Evolutionary conservation across 2,113 vertebrate species (phyloP), one percentile per base, ranked within the genome.

Genomic region (Nycticryphes semicollaris): DNA sequence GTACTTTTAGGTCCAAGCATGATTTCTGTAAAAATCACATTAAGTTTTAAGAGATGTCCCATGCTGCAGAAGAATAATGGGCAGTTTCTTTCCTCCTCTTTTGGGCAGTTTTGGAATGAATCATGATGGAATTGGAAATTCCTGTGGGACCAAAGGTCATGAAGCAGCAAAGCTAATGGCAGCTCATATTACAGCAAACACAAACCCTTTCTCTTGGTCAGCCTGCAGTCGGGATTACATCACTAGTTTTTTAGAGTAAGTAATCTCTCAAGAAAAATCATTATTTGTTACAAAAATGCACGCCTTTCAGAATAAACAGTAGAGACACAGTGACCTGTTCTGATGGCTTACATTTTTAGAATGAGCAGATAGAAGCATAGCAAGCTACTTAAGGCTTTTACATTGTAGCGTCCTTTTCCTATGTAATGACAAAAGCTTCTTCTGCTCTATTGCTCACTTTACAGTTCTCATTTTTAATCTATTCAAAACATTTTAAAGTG

Each of bases 241-340:
- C 98, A 99, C 99, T 98, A 99, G 99, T 97, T 99, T 99, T 97
- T 98, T 99, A 87, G 99, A 99, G 99, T 99, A 99, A 99, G 99
- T 99, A 98, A 95, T 91, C 82, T 97, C 91, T 96, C 82, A 92
- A 96, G 96, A 96, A 89, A 91, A 90, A 96, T 94, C 89, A 95
- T 94, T n/a, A 94, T 89, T 95, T 95, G 31, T 85, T 96, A 60
- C 64, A 96, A 73, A 95, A 96, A 50, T 94, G 90, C 85, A 63
- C 81, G 47, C 72, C 78, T 82, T 69, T 48, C 70, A 78, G 48
- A 64, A 74, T 54, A 43, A 41, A 86, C 47, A 51, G 59, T 83
- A 23, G 57, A 83, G 57, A 76, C 43, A 66, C 63, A 88, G 37
- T 79, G 69, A 74, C 48, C 9, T 73, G 28, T 41, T 88, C 31